A percentile compares a stretch with the other conserved stretches of the same genome.
These are phyloP conservation scores for Dipodomys merriami DNA, from an alignment of 2,113 vertebrate genomes.

Conservation along the genomic window DNA sequence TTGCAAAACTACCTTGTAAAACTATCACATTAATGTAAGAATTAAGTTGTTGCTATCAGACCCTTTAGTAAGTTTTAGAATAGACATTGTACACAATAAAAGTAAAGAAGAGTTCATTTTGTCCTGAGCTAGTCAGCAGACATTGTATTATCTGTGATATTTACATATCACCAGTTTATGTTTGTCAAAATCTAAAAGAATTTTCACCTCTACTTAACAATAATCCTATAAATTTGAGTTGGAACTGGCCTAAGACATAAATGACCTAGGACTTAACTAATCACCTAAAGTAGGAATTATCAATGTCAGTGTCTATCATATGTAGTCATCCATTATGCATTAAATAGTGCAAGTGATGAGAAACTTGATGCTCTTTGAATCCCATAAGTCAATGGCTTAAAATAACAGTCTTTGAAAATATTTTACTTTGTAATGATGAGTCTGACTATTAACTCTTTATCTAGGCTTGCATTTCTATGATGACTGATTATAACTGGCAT, in stretches of 20 bases:
- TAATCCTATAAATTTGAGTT: slow-evolving; percentile 59
- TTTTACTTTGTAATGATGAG: not conserved
- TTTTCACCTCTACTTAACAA: slow-evolving; percentile 41
- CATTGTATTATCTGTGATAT: slow-evolving; percentile 55
- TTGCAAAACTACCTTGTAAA: slow-evolving; percentile 45
- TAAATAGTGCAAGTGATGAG: not conserved
- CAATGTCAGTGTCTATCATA: slow-evolving; percentile 21
- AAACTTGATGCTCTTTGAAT: not conserved
- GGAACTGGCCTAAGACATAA: slow-evolving; percentile 7
- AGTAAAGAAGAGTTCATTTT: slow-evolving; percentile 51
- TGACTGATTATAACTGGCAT: not conserved
- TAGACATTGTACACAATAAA: slow-evolving; percentile 35
- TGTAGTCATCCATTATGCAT: not conserved
- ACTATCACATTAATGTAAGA: slow-evolving; percentile 60
- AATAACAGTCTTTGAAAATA: not conserved
- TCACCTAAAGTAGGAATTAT: slow-evolving; percentile 36
- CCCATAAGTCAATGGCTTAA: not conserved
- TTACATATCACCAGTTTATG: slow-evolving; percentile 26
- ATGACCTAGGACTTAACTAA: not conserved
- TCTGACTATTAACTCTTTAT: not conserved
- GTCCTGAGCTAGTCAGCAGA: slow-evolving; percentile 53
- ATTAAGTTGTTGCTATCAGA: slow-evolving; percentile 50
- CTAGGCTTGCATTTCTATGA: not conserved
- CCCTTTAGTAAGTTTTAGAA: slow-evolving; percentile 66
- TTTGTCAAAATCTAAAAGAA: slow-evolving; percentile 45